These are phyloP conservation scores for Heterodera schachtii DNA, from an alignment of 1,140 invertebrate species.

Conservation along the genomic window DNA sequence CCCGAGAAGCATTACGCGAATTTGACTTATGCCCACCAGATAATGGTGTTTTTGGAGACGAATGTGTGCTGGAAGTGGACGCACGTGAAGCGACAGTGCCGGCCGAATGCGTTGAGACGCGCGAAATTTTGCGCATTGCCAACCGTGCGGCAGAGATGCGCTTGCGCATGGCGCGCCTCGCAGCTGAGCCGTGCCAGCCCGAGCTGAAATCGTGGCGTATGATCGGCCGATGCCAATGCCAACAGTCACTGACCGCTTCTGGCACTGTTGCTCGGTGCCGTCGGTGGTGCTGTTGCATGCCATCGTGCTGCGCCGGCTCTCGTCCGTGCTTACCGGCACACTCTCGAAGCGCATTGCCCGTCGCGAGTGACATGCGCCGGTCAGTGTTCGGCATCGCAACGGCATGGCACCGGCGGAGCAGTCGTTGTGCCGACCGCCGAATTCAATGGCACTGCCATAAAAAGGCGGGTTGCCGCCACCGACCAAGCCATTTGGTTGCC, in stretches of 20 bases:
- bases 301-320: conserved; percentile 3
- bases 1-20: too few relatives aligned
- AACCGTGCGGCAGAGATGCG: conserved; percentile 51
- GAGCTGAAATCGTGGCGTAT: not conserved
- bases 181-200: conserved; percentile 17
- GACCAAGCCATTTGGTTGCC: not conserved
- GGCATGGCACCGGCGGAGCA: not conserved
- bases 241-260: not conserved
- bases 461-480: not conserved
- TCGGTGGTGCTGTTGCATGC: not conserved
- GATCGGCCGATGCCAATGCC: not conserved
- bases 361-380: not conserved
- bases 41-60: conserved; percentile 3
- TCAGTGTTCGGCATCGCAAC: not conserved
- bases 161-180: conserved; percentile 47
- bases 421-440: not conserved
- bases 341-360: not conserved
- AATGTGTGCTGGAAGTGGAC: conserved; percentile 7
- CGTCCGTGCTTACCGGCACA: not conserved
- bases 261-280: not conserved
- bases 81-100: not conserved
- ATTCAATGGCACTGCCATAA: not conserved
- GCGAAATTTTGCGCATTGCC: conserved; percentile 52
- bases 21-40: not conserved
- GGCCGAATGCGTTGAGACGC: conserved; percentile 18